phyloP scores from a whole-genome alignment of 2,113 vertebrate species.

The Conger conger region DNA sequence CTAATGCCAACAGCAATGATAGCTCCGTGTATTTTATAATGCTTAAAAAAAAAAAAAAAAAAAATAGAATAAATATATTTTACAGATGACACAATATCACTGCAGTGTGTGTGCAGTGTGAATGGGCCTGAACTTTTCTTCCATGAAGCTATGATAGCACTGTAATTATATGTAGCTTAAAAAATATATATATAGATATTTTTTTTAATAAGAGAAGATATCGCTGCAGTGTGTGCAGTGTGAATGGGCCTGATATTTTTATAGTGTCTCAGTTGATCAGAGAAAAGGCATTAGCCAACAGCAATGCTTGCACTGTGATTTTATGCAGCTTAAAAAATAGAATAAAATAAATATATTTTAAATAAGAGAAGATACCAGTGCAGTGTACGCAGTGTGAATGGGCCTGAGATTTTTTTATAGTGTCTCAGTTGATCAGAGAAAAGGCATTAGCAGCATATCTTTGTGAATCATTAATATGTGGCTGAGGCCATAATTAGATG shows the following conservation, averaged over 20 bases:
- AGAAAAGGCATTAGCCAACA: neutral
- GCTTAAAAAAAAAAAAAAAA: neutral
- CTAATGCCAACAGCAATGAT: neutral
- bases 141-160: no score
- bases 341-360: no score
- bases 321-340: neutral
- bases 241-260: neutral
- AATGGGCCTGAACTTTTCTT: no score
- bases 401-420: neutral
- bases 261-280: neutral
- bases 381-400: neutral
- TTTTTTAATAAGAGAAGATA: neutral
- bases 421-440: neutral
- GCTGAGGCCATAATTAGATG: slow-evolving; percentile 22
- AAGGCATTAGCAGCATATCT: neutral
- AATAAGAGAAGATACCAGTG: neutral
- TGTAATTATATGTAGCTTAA: no score
- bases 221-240: no score
- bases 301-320: no score
- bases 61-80: neutral
- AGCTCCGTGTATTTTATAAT: no score
- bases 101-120: no score
- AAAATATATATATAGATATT: neutral
- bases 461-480: slow-evolving; percentile 22
- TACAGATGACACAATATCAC: neutral